These are phyloP conservation scores for Octodonta nipae DNA, from an alignment of 2,888 invertebrate species.

Conservation along the genomic window DNA sequence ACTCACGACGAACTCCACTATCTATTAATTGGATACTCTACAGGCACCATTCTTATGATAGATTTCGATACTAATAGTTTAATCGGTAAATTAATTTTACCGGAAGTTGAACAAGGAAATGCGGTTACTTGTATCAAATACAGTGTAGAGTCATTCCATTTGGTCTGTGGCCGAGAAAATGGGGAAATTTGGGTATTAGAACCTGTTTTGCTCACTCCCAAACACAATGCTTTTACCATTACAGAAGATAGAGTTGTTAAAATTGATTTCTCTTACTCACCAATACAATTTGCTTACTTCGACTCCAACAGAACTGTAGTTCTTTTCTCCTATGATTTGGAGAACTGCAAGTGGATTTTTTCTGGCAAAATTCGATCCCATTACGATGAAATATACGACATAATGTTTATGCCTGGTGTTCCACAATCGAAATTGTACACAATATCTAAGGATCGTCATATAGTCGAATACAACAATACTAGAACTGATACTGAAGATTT, in stretches of 20 bases:
- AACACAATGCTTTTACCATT: conserved; percentile 37
- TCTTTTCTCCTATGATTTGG: conserved; percentile 37
- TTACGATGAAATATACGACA: conserved; percentile 41
- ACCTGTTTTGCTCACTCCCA: conserved; percentile 41
- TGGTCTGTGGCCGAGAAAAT: conserved; percentile 45
- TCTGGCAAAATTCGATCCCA: conserved; percentile 50
- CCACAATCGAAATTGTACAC: conserved; percentile 39
- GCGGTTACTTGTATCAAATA: conserved; percentile 37
- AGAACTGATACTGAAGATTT: too few species aligned
- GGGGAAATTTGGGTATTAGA: conserved; percentile 48
- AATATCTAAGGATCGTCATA: conserved; percentile 43
- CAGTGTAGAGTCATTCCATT: conserved; percentile 42
- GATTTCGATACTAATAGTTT: too few species aligned
- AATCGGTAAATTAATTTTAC: too few species aligned
- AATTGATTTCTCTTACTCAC: conserved; percentile 42
- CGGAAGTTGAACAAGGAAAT: conserved; percentile 13
- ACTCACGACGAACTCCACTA: conserved; percentile 43
- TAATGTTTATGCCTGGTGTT: conserved; percentile 42
- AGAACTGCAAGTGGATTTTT: conserved; percentile 37
- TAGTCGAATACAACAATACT: conserved; percentile 18
- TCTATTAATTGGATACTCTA: too few species aligned
- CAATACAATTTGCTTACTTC: conserved; percentile 42
- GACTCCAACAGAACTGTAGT: conserved; percentile 41
- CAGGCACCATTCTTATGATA: too few species aligned
- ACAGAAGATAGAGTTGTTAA: conserved; percentile 37